A percentile compares a stretch with the other conserved stretches of the same genome.
Conservation (phyloP, 1,140 invertebrate genomes). For the Neodiprion virginianus region DNA sequence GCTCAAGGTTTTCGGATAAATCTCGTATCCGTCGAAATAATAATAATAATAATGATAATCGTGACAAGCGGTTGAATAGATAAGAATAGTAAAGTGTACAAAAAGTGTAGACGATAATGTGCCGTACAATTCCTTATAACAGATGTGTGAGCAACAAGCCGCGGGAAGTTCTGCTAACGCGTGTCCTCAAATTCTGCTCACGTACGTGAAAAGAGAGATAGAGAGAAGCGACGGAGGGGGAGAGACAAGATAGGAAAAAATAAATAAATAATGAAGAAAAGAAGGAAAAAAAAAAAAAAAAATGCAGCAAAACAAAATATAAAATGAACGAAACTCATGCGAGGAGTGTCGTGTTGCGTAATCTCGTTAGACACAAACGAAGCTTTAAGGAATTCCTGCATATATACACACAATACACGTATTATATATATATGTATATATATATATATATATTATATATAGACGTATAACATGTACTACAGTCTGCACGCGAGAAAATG, state of each 20-base stretch:
- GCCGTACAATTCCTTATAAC: too few relatives aligned
- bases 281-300: too few relatives aligned
- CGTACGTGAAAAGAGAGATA: neutral
- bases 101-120: too few relatives aligned
- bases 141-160: too few relatives aligned
- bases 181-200: conserved; percentile 10
- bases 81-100: too few relatives aligned
- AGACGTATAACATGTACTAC: neutral
- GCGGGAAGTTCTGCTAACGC: neutral
- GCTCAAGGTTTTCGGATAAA: too few relatives aligned
- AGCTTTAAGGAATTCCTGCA: conserved; percentile 36
- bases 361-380: conserved; percentile 33
- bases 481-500: conserved; percentile 1
- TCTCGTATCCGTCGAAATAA: too few relatives aligned
- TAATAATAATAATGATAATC: too few relatives aligned
- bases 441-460: too few relatives aligned
- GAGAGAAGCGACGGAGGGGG: neutral
- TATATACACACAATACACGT: conserved; percentile 15
- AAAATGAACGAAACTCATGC: conserved; percentile 23
- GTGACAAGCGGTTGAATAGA: too few relatives aligned
- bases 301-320: neutral
- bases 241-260: too few relatives aligned
- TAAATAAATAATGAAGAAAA: too few relatives aligned
- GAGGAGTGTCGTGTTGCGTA: conserved; percentile 34
- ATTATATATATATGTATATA: neutral